phyloP scores from a whole-genome alignment of 2,113 vertebrate species.

The Anoplopoma fimbria region DNA sequence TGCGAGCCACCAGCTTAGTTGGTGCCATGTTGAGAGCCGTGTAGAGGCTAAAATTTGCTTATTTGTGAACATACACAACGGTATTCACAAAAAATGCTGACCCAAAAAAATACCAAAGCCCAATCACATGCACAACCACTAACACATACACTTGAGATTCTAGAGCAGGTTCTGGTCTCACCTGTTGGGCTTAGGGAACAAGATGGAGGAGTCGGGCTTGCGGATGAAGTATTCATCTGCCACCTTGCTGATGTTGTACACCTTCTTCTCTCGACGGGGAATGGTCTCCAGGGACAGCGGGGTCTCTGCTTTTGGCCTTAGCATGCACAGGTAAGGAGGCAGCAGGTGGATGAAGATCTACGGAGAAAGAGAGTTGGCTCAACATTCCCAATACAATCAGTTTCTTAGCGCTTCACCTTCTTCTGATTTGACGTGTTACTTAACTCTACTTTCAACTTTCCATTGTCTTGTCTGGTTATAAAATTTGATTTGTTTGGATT shows the following conservation, averaged over 20 bases:
- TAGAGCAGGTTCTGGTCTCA: conserved; percentile 34
- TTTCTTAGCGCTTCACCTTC: not conserved
- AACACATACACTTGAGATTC: not conserved
- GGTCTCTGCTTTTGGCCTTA: conserved; percentile 87
- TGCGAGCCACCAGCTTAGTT: too few relatives aligned
- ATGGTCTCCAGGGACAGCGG: conserved; percentile 73
- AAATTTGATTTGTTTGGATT: conserved; percentile 48
- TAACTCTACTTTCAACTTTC: not conserved
- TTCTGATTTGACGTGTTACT: not conserved
- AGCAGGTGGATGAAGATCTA: conserved; percentile 92
- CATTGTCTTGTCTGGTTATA: conserved; percentile 11
- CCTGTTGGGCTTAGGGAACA: conserved; percentile 89
- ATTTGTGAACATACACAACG: too few relatives aligned
- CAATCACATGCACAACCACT: not conserved
- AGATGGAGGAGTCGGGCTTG: conserved; percentile 86
- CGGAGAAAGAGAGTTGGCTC: not conserved
- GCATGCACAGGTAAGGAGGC: conserved; percentile 87
- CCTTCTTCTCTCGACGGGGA: conserved; percentile 74
- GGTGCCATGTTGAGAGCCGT: too few relatives aligned
- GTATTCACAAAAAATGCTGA: too few relatives aligned
- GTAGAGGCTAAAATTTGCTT: too few relatives aligned
- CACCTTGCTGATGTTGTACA: conserved; percentile 72
- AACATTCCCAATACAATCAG: not conserved
- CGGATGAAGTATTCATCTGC: conserved; percentile 93
- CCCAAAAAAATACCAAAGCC: not conserved